Evolutionary conservation across 2,113 vertebrate species (phyloP), one percentile per base, ranked within the genome.

Genomic region (Elaphurus davidianus): DNA sequence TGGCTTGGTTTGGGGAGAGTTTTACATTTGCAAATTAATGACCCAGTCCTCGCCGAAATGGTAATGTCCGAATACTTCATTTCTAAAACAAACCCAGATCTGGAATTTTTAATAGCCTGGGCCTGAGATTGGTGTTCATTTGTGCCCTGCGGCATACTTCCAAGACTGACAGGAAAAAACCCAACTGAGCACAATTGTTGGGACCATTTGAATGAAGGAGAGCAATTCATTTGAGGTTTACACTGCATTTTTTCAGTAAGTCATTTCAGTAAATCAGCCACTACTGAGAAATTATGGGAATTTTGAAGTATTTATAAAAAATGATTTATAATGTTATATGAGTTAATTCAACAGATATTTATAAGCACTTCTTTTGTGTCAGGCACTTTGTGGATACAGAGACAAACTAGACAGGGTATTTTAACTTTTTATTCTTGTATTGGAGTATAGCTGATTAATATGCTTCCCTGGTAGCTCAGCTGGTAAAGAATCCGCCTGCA

Each of bases 1-100:
- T 40, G 67, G 62, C 62, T 96, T 97, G 19, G n/a, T 91, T 86
- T 89, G 67, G 55, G 67, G 60, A 90, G 52, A 90, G 19, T 60
- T 91, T 78, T 17, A 91, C 85, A 91, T 87, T 86, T 96, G 86
- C 64, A 79, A 96, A 79, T 96, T 82, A 94, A 96, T 86, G 57
- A 93, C 25, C 55, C 71, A 78, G 57, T 95, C 33, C 25, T 74
- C 55, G 25, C 33, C 64, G 92, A 85, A n/a, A 84, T 54, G 93
- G 84, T 74, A 60, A 83, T 33, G 60, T 76, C 50, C 36, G 57
- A 93, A 90, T 55, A 74, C 54, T 95, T 95, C 74, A 43, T 92
- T 90, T 90, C 52, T 36, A 92, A 94, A 90, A 74, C 43, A 97
- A 94, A 94, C 43, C 6, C 45, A 93, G 43, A 82, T 60, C 78